Evolutionary conservation across 2,113 vertebrate species (phyloP), one percentile per base, ranked within the genome.

Genomic region (Ginglymostoma cirratum): DNA sequence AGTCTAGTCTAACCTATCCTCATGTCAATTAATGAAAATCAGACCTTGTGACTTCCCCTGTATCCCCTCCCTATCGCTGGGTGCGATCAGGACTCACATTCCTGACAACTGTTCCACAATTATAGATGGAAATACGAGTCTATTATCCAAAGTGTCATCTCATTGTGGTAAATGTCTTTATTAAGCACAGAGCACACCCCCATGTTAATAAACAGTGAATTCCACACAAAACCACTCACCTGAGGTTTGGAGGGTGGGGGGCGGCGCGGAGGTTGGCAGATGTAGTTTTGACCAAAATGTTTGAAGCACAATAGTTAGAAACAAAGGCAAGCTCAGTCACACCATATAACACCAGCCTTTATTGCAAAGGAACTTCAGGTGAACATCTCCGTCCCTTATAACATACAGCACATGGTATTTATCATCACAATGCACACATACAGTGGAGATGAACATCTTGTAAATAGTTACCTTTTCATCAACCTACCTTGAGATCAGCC

Each of bases 241-340:
- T 19, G 1, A 45, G 21, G 17, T 48, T 48, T 1, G 48, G 48
- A 2, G 48, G 2, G 48, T 48, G 48, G 48, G 48, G 48, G 48
- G 0, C 1, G 48, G 2, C 0, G 38, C n/a, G n/a, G n/a, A n/a
- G n/a, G n/a, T n/a, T n/a, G 42, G 80, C 19, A 2, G 48, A 2
- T 48, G 48, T 48, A 48, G 48, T 17, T 5, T 38, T 83, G 38
- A 83, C 0, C 5, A 83, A 17, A 38, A 83, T 19, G 38, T 23
- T 45, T 83, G 80, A 83, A 45, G 19, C 80, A 83, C n/a, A 23
- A 83, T 19, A 14, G 5, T 1, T 21, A 38, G 80, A 45, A 83
- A 83, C 38, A 83, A 83, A 83, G 38, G 17, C 80, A 42, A 38
- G 17, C 80, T 17, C 38, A 83, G 80, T 21, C n/a, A 83, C 80